phyloP scores from a whole-genome alignment of 1,140 invertebrate species.

The Camponotus floridanus region DNA sequence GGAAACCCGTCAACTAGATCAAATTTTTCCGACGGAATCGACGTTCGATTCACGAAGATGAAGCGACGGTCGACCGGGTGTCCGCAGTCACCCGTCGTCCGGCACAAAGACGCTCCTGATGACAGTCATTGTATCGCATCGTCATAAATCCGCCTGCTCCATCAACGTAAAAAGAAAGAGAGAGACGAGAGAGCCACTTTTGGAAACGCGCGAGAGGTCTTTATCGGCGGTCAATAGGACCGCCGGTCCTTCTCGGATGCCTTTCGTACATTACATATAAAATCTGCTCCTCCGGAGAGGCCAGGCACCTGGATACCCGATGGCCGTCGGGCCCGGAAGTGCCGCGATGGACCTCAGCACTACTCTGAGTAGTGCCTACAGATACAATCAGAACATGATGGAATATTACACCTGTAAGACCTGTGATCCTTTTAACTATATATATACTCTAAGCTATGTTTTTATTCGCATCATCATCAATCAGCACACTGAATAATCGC shows the following conservation, averaged over 20 bases:
- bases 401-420: slow-evolving; percentile 99
- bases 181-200: slow-evolving; percentile 69
- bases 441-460: neutral
- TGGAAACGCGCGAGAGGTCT: slow-evolving; percentile 70
- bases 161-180: slow-evolving; percentile 52
- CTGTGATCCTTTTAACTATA: neutral
- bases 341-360: slow-evolving; percentile 94
- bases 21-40: slow-evolving; percentile 4
- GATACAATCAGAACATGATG: slow-evolving; percentile 99
- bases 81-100: slow-evolving; percentile 79
- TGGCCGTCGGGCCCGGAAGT: slow-evolving; percentile 79
- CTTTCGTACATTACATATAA: slow-evolving; percentile 22
- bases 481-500: neutral
- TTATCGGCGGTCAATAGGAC: slow-evolving; percentile 77
- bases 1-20: neutral
- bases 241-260: slow-evolving; percentile 27
- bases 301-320: slow-evolving; percentile 81
- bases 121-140: slow-evolving; percentile 81
- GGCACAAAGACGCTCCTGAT: slow-evolving; percentile 82
- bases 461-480: neutral
- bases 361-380: slow-evolving; percentile 90
- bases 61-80: slow-evolving; percentile 77
- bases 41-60: slow-evolving; percentile 70
- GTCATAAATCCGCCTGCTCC: slow-evolving; percentile 72
- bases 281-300: slow-evolving; percentile 47